Evolutionary conservation across 2,888 invertebrate genomes (phyloP).

Genomic region (Ichneumoninae sp.): DNA sequence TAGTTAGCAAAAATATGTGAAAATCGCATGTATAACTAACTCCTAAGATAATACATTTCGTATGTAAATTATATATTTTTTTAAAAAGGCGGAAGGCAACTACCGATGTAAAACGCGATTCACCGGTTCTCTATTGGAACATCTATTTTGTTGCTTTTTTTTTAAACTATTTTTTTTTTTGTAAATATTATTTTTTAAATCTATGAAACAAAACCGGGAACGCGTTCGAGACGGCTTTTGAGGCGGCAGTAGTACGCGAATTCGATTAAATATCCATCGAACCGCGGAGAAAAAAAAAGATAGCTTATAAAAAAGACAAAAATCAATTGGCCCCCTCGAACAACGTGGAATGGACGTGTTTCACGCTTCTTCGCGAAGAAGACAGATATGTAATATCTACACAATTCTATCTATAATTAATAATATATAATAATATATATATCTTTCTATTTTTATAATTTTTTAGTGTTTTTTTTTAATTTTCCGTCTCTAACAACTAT

Average conservation of each 20-base stretch:
- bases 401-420: slow-evolving; percentile 70
- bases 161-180: not conserved
- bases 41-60: slow-evolving; percentile 44
- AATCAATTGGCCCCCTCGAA: slow-evolving; percentile 54
- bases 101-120: slow-evolving; percentile 35
- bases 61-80: slow-evolving; percentile 41
- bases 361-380: slow-evolving; percentile 52
- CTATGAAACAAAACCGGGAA: slow-evolving; percentile 26
- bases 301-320: slow-evolving; percentile 25
- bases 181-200: not conserved
- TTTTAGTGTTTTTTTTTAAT: slow-evolving; percentile 20
- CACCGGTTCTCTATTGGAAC: slow-evolving; percentile 25
- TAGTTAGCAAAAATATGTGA: slow-evolving; percentile 41
- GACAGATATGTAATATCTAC: slow-evolving; percentile 68
- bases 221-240: slow-evolving; percentile 48
- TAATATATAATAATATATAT: slow-evolving; percentile 66
- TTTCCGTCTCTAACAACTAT: slow-evolving; percentile 60
- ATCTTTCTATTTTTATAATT: slow-evolving; percentile 58
- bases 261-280: slow-evolving; percentile 1
- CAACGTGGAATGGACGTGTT: slow-evolving; percentile 67
- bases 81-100: slow-evolving; percentile 36
- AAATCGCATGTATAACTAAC: slow-evolving; percentile 9
- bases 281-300: not conserved
- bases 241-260: slow-evolving; percentile 23
- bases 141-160: not conserved